Evolutionary conservation across 1,140 invertebrate genomes (phyloP).

Genomic region (Euglossa dilemma): DNA sequence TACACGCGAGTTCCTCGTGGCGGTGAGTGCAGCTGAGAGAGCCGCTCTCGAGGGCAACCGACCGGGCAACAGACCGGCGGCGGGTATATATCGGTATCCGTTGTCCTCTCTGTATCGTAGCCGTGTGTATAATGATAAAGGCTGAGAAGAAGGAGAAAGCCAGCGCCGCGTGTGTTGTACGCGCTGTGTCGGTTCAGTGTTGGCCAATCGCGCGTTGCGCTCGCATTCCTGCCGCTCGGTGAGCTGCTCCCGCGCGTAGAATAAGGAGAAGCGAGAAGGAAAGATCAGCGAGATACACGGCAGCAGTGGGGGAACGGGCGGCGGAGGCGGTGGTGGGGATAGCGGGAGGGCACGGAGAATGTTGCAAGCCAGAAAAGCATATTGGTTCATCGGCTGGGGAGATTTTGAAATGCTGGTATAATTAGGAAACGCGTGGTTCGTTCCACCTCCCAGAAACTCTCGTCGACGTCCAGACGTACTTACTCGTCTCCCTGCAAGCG

Average conservation of each 20-base stretch:
- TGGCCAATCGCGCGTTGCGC: slow-evolving; percentile 77
- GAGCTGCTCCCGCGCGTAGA: slow-evolving; percentile 61
- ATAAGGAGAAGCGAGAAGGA: slow-evolving; percentile 58
- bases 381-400: slow-evolving; percentile 80
- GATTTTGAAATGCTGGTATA: slow-evolving; percentile 79
- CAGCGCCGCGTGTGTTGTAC: slow-evolving; percentile 12
- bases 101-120: background rate
- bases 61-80: background rate
- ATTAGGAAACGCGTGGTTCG: slow-evolving; percentile 77
- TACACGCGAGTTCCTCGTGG: slow-evolving; percentile 34
- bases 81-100: no score
- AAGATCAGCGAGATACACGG: slow-evolving; percentile 48
- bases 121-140: slow-evolving; percentile 38
- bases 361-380: slow-evolving; percentile 79
- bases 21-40: background rate
- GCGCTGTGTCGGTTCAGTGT: slow-evolving; percentile 65
- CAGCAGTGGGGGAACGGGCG: background rate
- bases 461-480: slow-evolving; percentile 34
- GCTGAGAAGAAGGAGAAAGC: slow-evolving; percentile 46
- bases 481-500: background rate
- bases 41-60: background rate
- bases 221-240: slow-evolving; percentile 77
- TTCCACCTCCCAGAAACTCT: slow-evolving; percentile 51
- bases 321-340: background rate
- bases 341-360: slow-evolving; percentile 60